Evolutionary conservation across 2,113 vertebrate species (phyloP).

Genomic region (Cavia porcellus): DNA sequence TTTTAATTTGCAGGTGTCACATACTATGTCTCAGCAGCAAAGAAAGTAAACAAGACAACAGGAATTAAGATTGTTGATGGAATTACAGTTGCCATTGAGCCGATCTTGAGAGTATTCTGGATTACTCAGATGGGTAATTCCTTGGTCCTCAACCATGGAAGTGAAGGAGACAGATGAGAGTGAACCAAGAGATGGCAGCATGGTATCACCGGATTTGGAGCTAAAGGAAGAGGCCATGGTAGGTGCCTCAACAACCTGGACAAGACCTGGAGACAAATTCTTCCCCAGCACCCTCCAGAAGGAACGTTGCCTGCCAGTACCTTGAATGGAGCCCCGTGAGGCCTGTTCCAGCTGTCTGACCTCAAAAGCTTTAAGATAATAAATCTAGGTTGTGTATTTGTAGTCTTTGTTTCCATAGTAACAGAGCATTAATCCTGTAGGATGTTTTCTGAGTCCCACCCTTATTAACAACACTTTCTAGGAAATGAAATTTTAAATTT

Average conservation of each 20-base stretch:
- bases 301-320: neutral
- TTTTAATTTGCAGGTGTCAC: neutral
- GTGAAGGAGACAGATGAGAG: neutral
- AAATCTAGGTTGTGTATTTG: neutral
- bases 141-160: neutral
- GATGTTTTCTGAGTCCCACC: neutral
- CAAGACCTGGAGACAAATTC: neutral
- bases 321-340: neutral
- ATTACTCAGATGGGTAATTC: neutral
- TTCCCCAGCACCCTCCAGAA: neutral
- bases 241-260: neutral
- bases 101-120: conserved; percentile 2
- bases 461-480: neutral
- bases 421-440: neutral
- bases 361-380: neutral
- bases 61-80: neutral
- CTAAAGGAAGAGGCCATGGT: neutral
- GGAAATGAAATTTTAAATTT: conserved; percentile 40
- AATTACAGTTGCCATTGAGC: neutral
- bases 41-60: neutral
- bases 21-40: neutral
- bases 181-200: neutral
- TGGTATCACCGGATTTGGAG: neutral
- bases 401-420: neutral
- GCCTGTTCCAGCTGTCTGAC: neutral